Evolutionary conservation across 2,113 vertebrate genomes (phyloP), one percentile per base, ranked within the genome.

Genomic region (Anarrhichthys ocellatus): DNA sequence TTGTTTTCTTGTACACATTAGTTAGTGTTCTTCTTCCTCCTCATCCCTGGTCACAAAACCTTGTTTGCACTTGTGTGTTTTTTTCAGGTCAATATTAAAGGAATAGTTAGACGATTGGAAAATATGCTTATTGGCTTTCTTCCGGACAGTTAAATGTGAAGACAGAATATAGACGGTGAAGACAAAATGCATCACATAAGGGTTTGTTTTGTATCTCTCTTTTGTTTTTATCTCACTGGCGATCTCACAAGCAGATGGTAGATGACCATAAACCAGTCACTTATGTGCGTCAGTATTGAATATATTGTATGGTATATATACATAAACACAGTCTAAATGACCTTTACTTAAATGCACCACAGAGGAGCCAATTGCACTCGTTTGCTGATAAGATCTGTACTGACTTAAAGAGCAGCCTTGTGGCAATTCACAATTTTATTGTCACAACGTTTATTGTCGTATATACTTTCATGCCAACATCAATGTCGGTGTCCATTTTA

Each of bases 161-260:
- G 56, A 58, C 58, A 29, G 27, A 32, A 36, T 36, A 22, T 36
- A 40, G 34, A 71, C 48, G 24, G 42, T 67, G 65, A n/a, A 54
- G 29, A 46, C 24, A 63, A 2, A 61, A 75, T 1, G 52, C 6
- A 40, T 0, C 52, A 48, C 24, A 18, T 27, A 40, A 29, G 7
- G 18, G 22, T 29, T 34, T 58, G 63, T 80, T 82, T 18, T 56
- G 8, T 18, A 17, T 56, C 24, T 14, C 48, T 68, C 36, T 17
- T 76, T 66, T 52, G 64, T 70, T 62, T 44, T 34, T 17, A 75
- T 80, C 48, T 70, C 36, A 52, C 5, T 48, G 1, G 24, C 14
- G 18, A 17, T 78, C 20, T 61, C 50, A 61, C 40, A 14, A 22
- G 36, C 46, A 78, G 79, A 85, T 58, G 73, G 63, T 62, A 38